Base-by-base conservation (phyloP, 2,113 vertebrate species). In the Thunnus thynnus region DNA sequence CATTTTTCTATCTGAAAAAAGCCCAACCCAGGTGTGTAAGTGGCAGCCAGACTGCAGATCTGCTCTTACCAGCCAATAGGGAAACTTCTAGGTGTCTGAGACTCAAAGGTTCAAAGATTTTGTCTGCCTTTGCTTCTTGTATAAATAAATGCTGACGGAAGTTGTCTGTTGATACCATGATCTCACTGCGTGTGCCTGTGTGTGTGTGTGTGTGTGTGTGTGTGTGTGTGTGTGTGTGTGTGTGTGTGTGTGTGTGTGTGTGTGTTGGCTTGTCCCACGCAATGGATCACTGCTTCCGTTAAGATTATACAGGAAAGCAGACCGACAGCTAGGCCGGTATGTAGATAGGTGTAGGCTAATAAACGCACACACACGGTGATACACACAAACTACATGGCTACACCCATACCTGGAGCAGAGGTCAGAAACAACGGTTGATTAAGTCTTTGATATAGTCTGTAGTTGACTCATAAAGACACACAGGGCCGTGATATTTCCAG, bases 371-470 rank as follows among this genome's bases (percentile, higher is more conserved):
- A 7, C 32, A 4, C 50, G 17, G 10, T 25, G 32, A 22, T 18
- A 17, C n/a, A 18, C 9, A 20, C 27, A 25, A 0, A n/a, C 8
- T 27, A 64, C 30, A 56, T 48, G 62, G 66, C 69, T 80, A 64
- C 80, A 81, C 71, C 88, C 67, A 72, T 61, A 77, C 83, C 88
- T 63, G 68, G 79, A 68, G 27, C 78, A 77, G 41, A 77, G 69
- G 75, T 80, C 82, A 78, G 56, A 32, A 70, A 71, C 72, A 48
- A 55, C 56, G 36, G 44, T 22, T 27, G 9, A 50, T 82, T 80
- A 76, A 83, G 52, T 52, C 27, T 20, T 68, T 4, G 27, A 58
- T 41, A 41, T 41, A 41, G 36, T 41, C 46, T 63, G 1, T 54
- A n/a, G n/a, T 20, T 36, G 20, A n/a, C n/a, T 14, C 22, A 58